phyloP scores from a whole-genome alignment of 2,797 vertebrate genomes.

The Oreonectes daqikongensis region DNA sequence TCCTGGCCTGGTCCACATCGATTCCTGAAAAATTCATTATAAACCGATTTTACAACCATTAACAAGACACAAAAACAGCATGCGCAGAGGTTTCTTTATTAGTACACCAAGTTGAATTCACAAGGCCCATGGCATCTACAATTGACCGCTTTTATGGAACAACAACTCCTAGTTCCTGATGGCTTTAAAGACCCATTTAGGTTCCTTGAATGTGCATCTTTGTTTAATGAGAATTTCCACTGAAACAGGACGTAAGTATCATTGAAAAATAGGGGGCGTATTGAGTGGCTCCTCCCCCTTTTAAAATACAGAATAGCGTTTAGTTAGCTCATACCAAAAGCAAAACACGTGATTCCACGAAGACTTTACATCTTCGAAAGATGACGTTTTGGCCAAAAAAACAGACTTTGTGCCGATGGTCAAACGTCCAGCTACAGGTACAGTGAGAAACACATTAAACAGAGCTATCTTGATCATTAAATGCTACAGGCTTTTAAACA shows the following conservation, averaged over 20 bases:
- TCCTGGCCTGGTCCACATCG: conserved; percentile 80
- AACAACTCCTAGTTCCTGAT: not conserved
- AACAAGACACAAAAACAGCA: not conserved
- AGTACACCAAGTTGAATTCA: not conserved
- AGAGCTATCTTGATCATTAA: not conserved
- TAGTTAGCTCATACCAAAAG: no score
- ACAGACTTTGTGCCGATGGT: not conserved
- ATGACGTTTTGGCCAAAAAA: not conserved
- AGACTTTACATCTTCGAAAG: no score
- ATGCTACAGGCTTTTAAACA: not conserved
- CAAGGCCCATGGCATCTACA: not conserved
- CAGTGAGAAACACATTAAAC: not conserved
- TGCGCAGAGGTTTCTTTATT: not conserved
- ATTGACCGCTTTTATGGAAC: not conserved
- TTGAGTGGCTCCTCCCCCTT: no score
- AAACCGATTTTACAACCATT: not conserved
- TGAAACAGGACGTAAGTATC: no score
- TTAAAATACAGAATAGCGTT: no score
- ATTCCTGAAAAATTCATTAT: conserved; percentile 69
- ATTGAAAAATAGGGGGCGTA: no score
- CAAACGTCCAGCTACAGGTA: not conserved
- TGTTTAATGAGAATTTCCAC: no score
- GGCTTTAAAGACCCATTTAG: not conserved
- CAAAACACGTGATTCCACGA: no score
- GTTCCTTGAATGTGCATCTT: no score